Evolutionary conservation across 2,113 vertebrate species (phyloP), one percentile per base, ranked within the genome.

Genomic region (Zosterops japonicus): DNA sequence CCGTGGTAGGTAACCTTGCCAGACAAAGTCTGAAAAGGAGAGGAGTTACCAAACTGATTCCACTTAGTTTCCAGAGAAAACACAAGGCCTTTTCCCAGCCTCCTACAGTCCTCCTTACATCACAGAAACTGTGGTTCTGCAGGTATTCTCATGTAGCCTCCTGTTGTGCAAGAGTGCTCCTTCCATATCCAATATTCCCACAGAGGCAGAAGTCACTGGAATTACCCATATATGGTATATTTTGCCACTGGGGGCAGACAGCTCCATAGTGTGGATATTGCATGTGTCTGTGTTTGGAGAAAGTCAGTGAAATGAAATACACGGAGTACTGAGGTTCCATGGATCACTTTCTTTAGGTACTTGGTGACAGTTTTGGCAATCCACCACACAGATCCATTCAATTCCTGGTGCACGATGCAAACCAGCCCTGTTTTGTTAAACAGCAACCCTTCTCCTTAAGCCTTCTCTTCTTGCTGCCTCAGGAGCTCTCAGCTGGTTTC

Each of bases 221-320:
- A 74, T 15, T 9, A 19, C 24, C 55, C 33, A 17, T 7, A 27
- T 1, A 24, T 55, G 7, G 8, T 12, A 16, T 18, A 14, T 60
- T 56, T 63, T 87, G 21, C 41, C 24, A 3, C 0, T 36, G 27
- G 8, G 15, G 10, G 2, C 13, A 25, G 44, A 46, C 4, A 83
- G 29, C 9, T 87, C 42, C 33, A 2, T 22, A n/a, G 28, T 70
- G 29, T 47, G 25, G 35, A 11, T 29, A 10, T 29, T n/a, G 7
- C 3, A 10, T 20, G 28, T 0, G 2, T 24, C 47, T 65, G 4
- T 68, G 1, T 12, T 23, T 50, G 31, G 39, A 65, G 35, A 11
- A 76, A 68, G 31, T 18, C 11, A 2, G 24, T 23, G 61, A 68
- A 33, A n/a, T 56, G 4, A 35, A 85, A 47, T 9, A n/a, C 9